Percentiles rank a stretch among this genome's conserved stretches.
phyloP scores from a whole-genome alignment of 2,888 invertebrate species.

The Eulithis prunata region DNA sequence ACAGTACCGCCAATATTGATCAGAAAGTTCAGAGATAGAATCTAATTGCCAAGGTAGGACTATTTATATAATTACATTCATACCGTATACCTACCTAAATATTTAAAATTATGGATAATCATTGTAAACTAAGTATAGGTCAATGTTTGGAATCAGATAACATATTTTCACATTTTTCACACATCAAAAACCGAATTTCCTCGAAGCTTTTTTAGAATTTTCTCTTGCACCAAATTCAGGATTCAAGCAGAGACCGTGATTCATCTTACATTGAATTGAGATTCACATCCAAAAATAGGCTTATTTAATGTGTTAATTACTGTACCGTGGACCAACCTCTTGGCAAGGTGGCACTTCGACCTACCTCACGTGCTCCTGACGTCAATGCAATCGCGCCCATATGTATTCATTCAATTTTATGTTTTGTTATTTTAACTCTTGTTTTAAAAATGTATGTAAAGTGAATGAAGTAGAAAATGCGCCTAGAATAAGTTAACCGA shows the following conservation, averaged over 20 bases:
- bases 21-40: too few relatives aligned
- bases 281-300: conserved; percentile 32
- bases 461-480: neutral
- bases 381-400: conserved; percentile 53
- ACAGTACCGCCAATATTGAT: too few relatives aligned
- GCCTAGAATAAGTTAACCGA: neutral
- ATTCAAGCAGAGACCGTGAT: neutral
- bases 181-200: neutral
- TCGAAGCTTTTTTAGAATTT: neutral
- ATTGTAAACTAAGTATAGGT: neutral
- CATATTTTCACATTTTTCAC: conserved; percentile 7
- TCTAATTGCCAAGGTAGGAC: too few relatives aligned
- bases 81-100: neutral
- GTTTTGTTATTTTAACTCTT: neutral
- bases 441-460: neutral
- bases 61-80: conserved; percentile 6
- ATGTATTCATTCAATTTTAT: conserved; percentile 8
- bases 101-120: neutral
- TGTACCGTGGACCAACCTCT: conserved; percentile 39
- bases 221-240: neutral
- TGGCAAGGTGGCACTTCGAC: conserved; percentile 61
- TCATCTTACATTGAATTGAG: conserved; percentile 26
- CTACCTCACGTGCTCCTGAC: conserved; percentile 62
- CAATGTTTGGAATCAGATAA: conserved; percentile 24
- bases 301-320: conserved; percentile 33